Evolutionary conservation across 1,140 invertebrate genomes (phyloP).

Genomic region (Oedothorax gibbosus): DNA sequence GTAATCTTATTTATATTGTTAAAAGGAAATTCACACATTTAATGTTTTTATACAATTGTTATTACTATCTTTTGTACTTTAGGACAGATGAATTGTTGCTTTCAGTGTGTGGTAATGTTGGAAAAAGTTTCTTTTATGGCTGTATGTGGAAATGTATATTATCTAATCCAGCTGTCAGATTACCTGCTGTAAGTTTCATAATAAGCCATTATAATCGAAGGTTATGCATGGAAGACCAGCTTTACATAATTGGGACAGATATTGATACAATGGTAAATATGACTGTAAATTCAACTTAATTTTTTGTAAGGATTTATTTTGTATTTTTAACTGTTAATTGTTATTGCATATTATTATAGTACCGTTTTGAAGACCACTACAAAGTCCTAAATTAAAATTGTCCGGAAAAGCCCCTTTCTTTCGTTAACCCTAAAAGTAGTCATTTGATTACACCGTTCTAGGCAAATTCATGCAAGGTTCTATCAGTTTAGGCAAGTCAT

Average conservation of each 20-base stretch:
- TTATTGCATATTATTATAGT: too few species aligned
- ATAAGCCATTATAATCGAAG: slow-evolving; percentile 86
- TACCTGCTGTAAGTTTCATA: slow-evolving; percentile 86
- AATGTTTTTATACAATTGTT: slow-evolving; percentile 10
- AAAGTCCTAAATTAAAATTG: too few species aligned
- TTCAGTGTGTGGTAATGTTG: slow-evolving; percentile 84
- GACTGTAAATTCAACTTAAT: background rate
- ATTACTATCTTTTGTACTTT: slow-evolving; percentile 62
- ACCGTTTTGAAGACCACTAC: too few species aligned
- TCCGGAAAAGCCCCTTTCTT: too few species aligned
- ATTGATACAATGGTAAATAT: slow-evolving; percentile 81
- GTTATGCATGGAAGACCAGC: slow-evolving; percentile 84
- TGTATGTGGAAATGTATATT: slow-evolving; percentile 90
- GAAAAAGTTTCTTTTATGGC: slow-evolving; percentile 84
- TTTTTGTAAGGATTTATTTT: too few species aligned
- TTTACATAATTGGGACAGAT: slow-evolving; percentile 87
- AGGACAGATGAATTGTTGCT: slow-evolving; percentile 83
- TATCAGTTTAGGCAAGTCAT: too few species aligned
- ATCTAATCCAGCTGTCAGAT: slow-evolving; percentile 83
- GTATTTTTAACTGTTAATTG: too few species aligned
- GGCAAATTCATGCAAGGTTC: too few species aligned
- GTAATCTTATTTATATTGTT: too few species aligned
- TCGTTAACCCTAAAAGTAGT: too few species aligned
- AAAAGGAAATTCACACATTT: background rate
- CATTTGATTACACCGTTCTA: too few species aligned